Evolutionary conservation across 2,113 vertebrate genomes (phyloP).

Genomic region (Bungarus multicinctus): DNA sequence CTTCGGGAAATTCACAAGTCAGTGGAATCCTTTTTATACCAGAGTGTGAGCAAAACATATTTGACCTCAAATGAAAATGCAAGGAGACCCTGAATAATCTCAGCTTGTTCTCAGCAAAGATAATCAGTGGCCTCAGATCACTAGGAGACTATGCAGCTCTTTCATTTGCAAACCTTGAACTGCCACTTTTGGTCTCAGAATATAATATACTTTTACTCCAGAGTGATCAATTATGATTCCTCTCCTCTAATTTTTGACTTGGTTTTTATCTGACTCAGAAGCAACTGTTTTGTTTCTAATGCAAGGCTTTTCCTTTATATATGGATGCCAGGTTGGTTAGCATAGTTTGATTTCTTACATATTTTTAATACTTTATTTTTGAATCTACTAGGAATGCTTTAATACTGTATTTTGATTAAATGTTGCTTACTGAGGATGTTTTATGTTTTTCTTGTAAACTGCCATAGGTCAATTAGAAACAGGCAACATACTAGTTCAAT

Average conservation of each 20-base stretch:
- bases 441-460: background rate
- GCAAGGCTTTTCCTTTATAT: background rate
- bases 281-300: background rate
- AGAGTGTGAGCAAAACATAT: background rate
- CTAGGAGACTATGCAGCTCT: background rate
- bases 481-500: background rate
- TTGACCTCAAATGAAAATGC: background rate
- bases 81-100: background rate
- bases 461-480: background rate
- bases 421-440: background rate
- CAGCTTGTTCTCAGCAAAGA: background rate
- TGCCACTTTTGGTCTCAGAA: background rate
- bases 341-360: background rate
- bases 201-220: background rate
- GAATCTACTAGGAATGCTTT: background rate
- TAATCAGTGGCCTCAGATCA: background rate
- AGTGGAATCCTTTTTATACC: background rate
- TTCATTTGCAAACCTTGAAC: background rate
- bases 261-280: background rate
- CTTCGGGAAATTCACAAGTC: background rate
- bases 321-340: background rate
- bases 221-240: background rate
- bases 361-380: background rate
- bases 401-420: background rate
- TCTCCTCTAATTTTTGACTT: background rate